Conservation (phyloP, 2,797 vertebrate species). For the Alauda arvensis region DNA sequence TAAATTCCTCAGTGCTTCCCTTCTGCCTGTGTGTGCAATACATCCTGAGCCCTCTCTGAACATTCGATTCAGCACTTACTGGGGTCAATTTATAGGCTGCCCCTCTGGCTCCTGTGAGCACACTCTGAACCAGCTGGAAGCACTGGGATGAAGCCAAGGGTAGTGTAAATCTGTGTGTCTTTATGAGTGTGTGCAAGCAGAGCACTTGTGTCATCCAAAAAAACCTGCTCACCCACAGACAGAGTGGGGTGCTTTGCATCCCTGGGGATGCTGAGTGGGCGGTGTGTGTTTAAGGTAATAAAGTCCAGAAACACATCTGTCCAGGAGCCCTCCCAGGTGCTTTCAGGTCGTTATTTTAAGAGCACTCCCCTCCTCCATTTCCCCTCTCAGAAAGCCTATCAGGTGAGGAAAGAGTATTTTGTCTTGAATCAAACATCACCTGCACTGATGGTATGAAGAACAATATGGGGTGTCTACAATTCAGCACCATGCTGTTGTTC, state of each 20-base stretch:
- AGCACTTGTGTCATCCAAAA: fast-evolving
- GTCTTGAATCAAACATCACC: not conserved
- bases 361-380: not conserved
- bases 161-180: not conserved
- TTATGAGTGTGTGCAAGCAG: not conserved
- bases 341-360: not conserved
- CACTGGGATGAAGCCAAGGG: not conserved
- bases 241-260: not conserved
- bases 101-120: not conserved
- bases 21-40: slow-evolving; percentile 6
- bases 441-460: not conserved
- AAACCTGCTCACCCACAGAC: not conserved
- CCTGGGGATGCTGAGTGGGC: not conserved
- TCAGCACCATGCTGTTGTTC: not conserved
- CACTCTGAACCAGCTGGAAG: not conserved
- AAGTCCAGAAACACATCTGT: not conserved
- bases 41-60: not conserved
- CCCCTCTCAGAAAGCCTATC: not conserved
- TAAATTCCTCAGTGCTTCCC: not conserved
- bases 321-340: not conserved
- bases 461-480: not conserved
- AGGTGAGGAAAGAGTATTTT: not conserved
- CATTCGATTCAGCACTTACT: not conserved
- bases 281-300: not conserved
- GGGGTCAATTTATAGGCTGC: slow-evolving; percentile 18